A percentile compares a stretch with the other conserved stretches of the same genome.
These are phyloP conservation scores for Capreolus pygargus DNA, from an alignment of 2,113 vertebrate species.

Conservation along the genomic window DNA sequence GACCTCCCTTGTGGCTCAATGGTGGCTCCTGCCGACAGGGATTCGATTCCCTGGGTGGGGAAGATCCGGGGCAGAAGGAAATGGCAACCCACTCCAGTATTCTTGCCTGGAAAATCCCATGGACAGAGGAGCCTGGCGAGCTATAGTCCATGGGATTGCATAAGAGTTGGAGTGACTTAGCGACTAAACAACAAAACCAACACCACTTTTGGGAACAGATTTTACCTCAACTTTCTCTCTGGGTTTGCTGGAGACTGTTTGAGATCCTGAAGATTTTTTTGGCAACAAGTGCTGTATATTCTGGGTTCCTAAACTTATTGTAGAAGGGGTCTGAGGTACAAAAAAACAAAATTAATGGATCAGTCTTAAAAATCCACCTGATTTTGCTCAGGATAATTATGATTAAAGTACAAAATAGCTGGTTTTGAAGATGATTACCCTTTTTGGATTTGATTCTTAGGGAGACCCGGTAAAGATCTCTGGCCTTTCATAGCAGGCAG, in stretches of 20 bases:
- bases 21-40: background rate
- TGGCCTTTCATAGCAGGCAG: background rate
- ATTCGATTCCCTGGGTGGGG: background rate
- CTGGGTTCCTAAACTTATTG: background rate
- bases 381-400: constrained; percentile 7
- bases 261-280: background rate
- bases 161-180: background rate
- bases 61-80: background rate
- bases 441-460: background rate
- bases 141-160: background rate
- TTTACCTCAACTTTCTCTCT: background rate
- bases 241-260: background rate
- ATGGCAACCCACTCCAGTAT: background rate
- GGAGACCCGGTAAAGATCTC: background rate
- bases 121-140: background rate
- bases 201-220: background rate
- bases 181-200: background rate
- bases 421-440: background rate
- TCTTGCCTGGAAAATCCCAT: background rate
- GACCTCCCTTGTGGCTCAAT: background rate
- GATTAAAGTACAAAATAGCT: background rate
- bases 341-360: background rate
- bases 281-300: background rate
- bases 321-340: background rate
- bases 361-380: background rate